A percentile compares a stretch with the other conserved stretches of the same genome.
phyloP scores from a whole-genome alignment of 2,888 invertebrate species.

The Campoplex capitator region DNA sequence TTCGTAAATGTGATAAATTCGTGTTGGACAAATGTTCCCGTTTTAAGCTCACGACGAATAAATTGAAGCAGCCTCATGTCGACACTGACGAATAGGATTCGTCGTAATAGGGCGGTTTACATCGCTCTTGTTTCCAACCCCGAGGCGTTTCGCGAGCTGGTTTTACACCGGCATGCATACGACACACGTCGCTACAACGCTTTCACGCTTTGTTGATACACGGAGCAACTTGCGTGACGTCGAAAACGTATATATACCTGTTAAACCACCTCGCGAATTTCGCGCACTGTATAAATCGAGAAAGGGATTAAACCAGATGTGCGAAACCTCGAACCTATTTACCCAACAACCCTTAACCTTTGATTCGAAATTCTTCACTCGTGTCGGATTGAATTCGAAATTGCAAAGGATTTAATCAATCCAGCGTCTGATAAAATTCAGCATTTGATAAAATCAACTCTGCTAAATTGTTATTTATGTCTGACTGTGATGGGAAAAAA shows the following conservation, averaged over 20 bases:
- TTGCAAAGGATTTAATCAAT: constrained; percentile 50
- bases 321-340: constrained; percentile 43
- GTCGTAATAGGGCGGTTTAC: constrained; percentile 36
- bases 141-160: constrained; percentile 31
- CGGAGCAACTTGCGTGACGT: constrained; percentile 5
- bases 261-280: neutral
- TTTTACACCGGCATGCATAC: constrained; percentile 20
- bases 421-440: no score
- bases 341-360: constrained; percentile 38
- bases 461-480: constrained; percentile 5
- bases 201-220: constrained; percentile 32
- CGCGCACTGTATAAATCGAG: neutral
- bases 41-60: constrained; percentile 28
- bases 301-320: constrained; percentile 39
- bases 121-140: constrained; percentile 30
- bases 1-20: constrained; percentile 2
- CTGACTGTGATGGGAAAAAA: neutral
- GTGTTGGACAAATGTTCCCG: constrained; percentile 6
- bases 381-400: constrained; percentile 36
- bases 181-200: constrained; percentile 35
- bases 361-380: constrained; percentile 7
- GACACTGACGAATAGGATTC: constrained; percentile 48
- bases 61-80: constrained; percentile 43
- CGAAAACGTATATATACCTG: constrained; percentile 11
- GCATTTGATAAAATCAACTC: neutral